Evolutionary conservation across 53 echinoderm and acorn worm genomes (phyloP).

Genomic region (Temnopleurus reevesii): DNA sequence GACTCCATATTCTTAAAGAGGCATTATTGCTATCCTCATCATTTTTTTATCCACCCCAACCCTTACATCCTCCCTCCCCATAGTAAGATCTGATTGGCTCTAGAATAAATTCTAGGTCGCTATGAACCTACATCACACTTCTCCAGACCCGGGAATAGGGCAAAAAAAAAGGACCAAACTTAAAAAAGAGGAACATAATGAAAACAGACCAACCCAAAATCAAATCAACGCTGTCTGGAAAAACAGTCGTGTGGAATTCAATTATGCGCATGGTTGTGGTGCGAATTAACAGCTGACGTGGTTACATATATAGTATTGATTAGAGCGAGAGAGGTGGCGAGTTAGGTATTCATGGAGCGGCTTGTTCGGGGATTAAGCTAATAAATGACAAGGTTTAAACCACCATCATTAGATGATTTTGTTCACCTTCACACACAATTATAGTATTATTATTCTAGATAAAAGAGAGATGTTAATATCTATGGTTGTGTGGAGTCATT

Average conservation of each 20-base stretch:
- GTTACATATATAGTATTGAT: conserved; percentile 47
- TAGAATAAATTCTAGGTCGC: neutral
- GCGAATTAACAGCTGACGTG: conserved; percentile 55
- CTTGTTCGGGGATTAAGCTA: conserved; percentile 10
- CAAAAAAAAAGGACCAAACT: neutral
- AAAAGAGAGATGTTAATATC: conserved; percentile 1
- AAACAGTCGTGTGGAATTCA: conserved; percentile 54
- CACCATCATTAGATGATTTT: conserved; percentile 37
- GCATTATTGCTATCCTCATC: neutral
- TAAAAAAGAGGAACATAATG: conserved; percentile 16
- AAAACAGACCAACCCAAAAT: conserved; percentile 50
- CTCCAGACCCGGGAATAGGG: neutral
- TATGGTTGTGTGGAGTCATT: neutral
- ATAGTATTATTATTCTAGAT: conserved; percentile 1
- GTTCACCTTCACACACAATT: neutral
- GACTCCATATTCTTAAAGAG: no score
- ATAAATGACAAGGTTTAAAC: conserved; percentile 47
- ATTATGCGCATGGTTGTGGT: conserved; percentile 53
- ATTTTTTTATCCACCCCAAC: no score
- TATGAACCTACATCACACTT: neutral
- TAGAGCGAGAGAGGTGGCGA: conserved; percentile 25
- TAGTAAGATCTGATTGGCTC: neutral
- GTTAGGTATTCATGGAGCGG: conserved; percentile 32
- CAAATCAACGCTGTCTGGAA: conserved; percentile 54
- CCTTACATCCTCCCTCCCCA: no score